These are phyloP conservation scores for Cyphomyrus discorhynchus DNA, from an alignment of 2,113 vertebrate species.

Conservation along the genomic window DNA sequence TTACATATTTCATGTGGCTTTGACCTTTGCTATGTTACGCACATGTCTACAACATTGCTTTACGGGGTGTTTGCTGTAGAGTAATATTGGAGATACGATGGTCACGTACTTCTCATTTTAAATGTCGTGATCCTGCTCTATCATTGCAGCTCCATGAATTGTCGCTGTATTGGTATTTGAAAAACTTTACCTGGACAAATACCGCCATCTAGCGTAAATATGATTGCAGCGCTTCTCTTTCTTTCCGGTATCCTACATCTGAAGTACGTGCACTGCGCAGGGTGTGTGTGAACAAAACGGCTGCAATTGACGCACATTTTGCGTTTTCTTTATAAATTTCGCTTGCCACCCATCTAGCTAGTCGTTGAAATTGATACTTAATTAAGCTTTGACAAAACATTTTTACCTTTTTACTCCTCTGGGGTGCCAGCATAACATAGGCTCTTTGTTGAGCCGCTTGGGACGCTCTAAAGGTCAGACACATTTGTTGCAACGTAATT, in stretches of 20 bases:
- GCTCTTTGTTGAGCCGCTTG: background rate
- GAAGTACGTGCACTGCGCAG: background rate
- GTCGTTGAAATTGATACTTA: background rate
- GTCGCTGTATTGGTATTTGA: constrained; percentile 7
- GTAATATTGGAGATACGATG: background rate
- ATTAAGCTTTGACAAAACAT: background rate
- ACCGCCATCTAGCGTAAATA: constrained; percentile 50
- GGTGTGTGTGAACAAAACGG: background rate
- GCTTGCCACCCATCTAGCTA: background rate
- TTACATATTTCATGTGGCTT: background rate
- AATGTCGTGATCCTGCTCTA: constrained; percentile 6
- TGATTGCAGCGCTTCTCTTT: background rate
- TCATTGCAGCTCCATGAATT: constrained; percentile 16
- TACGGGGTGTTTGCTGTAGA: background rate
- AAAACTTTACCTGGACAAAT: constrained; percentile 51
- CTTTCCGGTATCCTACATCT: background rate
- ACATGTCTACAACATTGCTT: background rate
- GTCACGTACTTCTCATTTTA: constrained; percentile 10
- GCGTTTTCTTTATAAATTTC: background rate
- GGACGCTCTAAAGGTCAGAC: background rate
- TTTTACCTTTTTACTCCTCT: background rate
- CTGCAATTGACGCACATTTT: background rate
- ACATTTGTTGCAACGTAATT: background rate
- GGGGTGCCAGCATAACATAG: background rate
- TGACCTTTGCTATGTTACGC: background rate